Conservation (phyloP, 2,113 vertebrate genomes). For the Stegostoma tigrinum region DNA sequence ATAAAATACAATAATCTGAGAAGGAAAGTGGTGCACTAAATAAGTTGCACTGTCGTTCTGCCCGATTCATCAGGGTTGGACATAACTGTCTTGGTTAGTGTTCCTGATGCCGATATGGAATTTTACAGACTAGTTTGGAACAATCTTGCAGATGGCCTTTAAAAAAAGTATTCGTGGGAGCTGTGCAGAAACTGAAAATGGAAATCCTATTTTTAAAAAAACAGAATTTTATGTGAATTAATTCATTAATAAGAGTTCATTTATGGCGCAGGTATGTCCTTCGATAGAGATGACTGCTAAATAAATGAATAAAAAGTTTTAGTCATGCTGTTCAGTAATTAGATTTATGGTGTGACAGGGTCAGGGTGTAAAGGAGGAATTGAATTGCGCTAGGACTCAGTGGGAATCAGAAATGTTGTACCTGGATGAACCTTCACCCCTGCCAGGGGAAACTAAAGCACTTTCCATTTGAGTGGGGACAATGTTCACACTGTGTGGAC, state of each 20-base stretch:
- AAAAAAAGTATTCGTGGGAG: background rate
- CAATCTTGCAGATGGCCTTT: too few relatives aligned
- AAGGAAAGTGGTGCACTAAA: background rate
- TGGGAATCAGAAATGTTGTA: background rate
- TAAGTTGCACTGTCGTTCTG: background rate
- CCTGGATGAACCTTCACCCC: background rate
- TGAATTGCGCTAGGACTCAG: background rate
- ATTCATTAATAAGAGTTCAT: slow-evolving; percentile 40
- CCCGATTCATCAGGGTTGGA: background rate
- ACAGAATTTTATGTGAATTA: background rate
- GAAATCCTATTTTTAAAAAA: background rate
- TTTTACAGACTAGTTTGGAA: background rate
- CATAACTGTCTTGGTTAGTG: background rate
- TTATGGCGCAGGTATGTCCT: background rate
- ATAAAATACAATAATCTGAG: background rate
- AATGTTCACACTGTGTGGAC: slow-evolving; percentile 13
- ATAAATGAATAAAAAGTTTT: slow-evolving; percentile 40
- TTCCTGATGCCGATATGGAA: background rate
- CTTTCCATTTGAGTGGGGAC: background rate
- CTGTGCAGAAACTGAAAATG: background rate
- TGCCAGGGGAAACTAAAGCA: background rate
- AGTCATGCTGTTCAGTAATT: background rate
- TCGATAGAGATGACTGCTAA: slow-evolving; percentile 25
- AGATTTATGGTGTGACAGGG: slow-evolving; percentile 36
- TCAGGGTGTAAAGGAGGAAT: background rate